Evolutionary conservation across 2,888 invertebrate species (phyloP).

Genomic region (Antheraea yamamai): DNA sequence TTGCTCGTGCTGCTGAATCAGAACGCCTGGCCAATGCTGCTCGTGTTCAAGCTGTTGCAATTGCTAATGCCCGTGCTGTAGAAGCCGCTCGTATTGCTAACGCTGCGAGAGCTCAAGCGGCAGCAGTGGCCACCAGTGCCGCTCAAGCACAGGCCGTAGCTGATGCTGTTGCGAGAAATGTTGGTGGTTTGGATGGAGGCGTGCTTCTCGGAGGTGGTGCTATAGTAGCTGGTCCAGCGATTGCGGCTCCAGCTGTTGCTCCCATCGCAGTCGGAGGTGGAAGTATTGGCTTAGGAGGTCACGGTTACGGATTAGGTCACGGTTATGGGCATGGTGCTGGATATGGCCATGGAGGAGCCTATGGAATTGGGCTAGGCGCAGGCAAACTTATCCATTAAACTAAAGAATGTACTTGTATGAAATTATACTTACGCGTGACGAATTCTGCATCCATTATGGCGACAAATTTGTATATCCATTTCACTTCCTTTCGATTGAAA

Average conservation of each 20-base stretch:
- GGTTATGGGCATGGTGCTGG: conserved; percentile 42
- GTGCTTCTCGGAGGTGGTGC: conserved; percentile 56
- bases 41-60: conserved; percentile 70
- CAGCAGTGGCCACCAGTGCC: conserved; percentile 60
- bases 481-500: conserved; percentile 59
- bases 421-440: conserved; percentile 32
- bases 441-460: conserved; percentile 44
- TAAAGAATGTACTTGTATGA: conserved; percentile 22
- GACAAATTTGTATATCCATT: conserved; percentile 70
- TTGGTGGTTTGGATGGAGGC: conserved; percentile 51
- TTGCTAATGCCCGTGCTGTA: conserved; percentile 69
- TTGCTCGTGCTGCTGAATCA: conserved; percentile 59
- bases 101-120: conserved; percentile 52
- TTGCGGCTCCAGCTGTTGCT: conserved; percentile 29
- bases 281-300: conserved; percentile 30
- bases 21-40: conserved; percentile 71
- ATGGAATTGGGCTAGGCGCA: conserved; percentile 32
- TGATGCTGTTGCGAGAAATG: conserved; percentile 63
- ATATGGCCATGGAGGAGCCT: conserved; percentile 32
- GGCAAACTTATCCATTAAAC: conserved; percentile 38
- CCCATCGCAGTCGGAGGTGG: conserved; percentile 34
- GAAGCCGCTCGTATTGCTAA: conserved; percentile 75
- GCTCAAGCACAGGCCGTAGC: conserved; percentile 68
- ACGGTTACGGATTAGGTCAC: conserved; percentile 32
- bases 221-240: conserved; percentile 28